Conservation (phyloP, 2,888 invertebrate species). For the Lacanobia wlatinum region DNA sequence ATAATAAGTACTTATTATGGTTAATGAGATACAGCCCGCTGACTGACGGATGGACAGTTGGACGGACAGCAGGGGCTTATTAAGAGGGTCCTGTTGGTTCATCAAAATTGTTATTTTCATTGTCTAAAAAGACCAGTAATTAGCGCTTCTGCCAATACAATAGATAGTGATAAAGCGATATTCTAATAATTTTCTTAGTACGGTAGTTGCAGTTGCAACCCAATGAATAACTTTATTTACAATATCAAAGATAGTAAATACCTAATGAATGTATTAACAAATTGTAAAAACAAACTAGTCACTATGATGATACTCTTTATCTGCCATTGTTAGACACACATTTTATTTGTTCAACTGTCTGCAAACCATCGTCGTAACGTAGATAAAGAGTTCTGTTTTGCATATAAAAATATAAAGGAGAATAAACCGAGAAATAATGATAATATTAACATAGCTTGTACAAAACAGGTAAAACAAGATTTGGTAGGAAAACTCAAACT, state of each 20-base stretch:
- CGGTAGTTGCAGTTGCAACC: background rate
- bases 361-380: background rate
- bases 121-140: background rate
- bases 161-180: no score
- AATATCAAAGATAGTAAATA: background rate
- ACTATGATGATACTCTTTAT: background rate
- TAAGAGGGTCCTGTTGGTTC: no score
- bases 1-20: no score
- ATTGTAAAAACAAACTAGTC: background rate
- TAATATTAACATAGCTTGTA: background rate
- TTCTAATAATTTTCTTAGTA: background rate
- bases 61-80: no score
- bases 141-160: background rate
- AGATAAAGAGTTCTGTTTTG: background rate
- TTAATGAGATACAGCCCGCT: no score
- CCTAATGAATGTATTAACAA: background rate
- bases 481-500: background rate
- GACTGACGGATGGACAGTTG: no score
- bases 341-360: slow-evolving; percentile 40
- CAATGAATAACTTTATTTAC: background rate
- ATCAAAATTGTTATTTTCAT: no score
- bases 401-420: background rate
- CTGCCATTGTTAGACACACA: slow-evolving; percentile 23
- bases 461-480: slow-evolving; percentile 1
- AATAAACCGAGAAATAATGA: background rate